Conservation (phyloP, 2,797 vertebrate genomes). For the Schizothorax lantsangensis region DNA sequence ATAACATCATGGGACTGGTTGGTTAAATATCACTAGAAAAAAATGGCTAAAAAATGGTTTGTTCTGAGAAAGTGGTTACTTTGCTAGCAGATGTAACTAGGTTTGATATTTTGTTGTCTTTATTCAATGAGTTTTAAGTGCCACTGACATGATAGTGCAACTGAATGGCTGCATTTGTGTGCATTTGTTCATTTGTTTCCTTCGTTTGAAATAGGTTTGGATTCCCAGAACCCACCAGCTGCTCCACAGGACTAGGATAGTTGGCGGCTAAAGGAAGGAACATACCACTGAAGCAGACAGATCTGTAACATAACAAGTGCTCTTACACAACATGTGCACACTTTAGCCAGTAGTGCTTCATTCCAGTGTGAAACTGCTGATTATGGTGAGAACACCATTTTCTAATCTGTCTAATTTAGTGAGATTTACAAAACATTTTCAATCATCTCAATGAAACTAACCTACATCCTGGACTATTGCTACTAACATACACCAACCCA, state of each 20-base stretch:
- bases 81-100: background rate
- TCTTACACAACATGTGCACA: slow-evolving; percentile 8
- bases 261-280: background rate
- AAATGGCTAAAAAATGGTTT: background rate
- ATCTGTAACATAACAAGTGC: background rate
- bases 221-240: background rate
- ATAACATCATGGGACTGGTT: background rate
- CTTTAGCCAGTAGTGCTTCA: slow-evolving; percentile 56
- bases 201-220: background rate
- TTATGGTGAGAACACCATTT: background rate
- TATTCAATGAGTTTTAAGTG: background rate
- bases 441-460: background rate
- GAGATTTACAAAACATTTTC: background rate
- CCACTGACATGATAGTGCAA: background rate
- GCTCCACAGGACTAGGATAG: background rate
- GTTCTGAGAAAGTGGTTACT: background rate
- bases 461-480: background rate
- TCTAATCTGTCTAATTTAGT: background rate
- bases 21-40: background rate
- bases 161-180: background rate
- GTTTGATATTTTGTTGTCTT: background rate
- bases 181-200: background rate
- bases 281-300: background rate
- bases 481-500: background rate
- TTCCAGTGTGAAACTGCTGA: slow-evolving; percentile 57